Evolutionary conservation across 2,888 invertebrate species (phyloP), one percentile per base, ranked within the genome.

Genomic region (Myopa testacea): DNA sequence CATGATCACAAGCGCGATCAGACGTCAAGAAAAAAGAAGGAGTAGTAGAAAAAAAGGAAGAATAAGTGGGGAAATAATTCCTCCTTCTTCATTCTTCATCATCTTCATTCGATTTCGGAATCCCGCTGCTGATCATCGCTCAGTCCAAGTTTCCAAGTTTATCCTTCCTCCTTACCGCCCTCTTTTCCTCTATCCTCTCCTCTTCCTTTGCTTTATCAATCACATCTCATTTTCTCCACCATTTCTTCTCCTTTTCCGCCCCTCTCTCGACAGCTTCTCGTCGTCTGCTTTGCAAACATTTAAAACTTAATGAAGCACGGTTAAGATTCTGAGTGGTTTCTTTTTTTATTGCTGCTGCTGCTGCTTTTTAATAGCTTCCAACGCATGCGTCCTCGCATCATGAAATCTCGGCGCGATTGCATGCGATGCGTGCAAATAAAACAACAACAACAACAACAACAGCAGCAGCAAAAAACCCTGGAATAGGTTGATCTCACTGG

Each of bases 301-400:
- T 82, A 55, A 55, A 83, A 82, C 83, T 82, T 83, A 83, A 83
- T 83, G 82, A 82, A 81, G 81, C 82, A 78, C 80, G 79, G 37
- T 55, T 58, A 26, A 52, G 55, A 37, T 67, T 34, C 63, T 67
- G 67, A n/a, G 38, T 40, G 8, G 40, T 34, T 34, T 16, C 34
- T n/a, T 40, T n/a, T 37, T n/a, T 67, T 37, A 67, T 10, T 40
- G 40, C 19, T 37, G 34, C 14, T 14, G 34, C 14, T 14, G 14
- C 19, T 63, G 34, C 34, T 40, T n/a, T 16, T n/a, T 67, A 12
- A 67, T 10, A 14, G 40, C 37, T 71, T 38, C 26, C 70, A 12
- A 40, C 70, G 70, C 70, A 71, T 71, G 70, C 70, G 70, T 55
- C 34, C 19, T 37, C 38, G 38, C 67, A n/a, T 67, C 34, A 26